These are phyloP conservation scores for Bufo gargarizans DNA, from an alignment of 2,113 vertebrate genomes.

Conservation along the genomic window DNA sequence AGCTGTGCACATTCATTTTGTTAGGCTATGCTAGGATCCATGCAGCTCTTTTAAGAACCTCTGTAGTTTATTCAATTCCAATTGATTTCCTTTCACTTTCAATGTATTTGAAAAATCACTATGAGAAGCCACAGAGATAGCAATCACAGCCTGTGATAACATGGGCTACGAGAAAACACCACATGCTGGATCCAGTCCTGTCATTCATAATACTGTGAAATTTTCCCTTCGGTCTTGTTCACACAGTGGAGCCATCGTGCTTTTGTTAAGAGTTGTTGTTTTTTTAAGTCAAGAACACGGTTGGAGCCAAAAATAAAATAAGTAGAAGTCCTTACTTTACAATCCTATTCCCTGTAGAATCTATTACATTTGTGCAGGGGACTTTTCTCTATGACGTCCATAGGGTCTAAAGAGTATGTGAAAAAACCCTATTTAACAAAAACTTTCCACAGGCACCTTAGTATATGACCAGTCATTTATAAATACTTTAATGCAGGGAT, in stretches of 20 bases:
- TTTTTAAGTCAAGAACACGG: neutral
- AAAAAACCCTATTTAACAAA: too few species aligned
- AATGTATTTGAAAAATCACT: conserved; percentile 29
- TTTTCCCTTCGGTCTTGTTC: neutral
- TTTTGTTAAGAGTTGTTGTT: neutral
- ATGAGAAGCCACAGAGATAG: neutral
- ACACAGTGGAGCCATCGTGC: neutral
- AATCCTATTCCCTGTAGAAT: too few species aligned
- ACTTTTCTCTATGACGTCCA: too few species aligned
- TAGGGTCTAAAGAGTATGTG: too few species aligned
- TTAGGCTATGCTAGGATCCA: neutral
- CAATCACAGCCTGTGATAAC: neutral
- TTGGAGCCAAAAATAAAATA: too few species aligned
- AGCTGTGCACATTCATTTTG: neutral
- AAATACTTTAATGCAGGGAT: too few species aligned
- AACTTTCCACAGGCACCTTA: too few species aligned
- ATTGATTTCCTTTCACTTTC: conserved; percentile 26
- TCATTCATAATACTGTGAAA: neutral
- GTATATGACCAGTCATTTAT: too few species aligned
- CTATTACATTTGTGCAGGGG: too few species aligned
- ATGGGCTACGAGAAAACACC: neutral
- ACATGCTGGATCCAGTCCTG: neutral
- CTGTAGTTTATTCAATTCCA: conserved; percentile 9
- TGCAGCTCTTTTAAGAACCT: neutral
- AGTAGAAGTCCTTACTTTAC: too few species aligned